These are phyloP conservation scores for Eidolon dupreanum DNA, from an alignment of 2,797 vertebrate genomes.

Conservation along the genomic window DNA sequence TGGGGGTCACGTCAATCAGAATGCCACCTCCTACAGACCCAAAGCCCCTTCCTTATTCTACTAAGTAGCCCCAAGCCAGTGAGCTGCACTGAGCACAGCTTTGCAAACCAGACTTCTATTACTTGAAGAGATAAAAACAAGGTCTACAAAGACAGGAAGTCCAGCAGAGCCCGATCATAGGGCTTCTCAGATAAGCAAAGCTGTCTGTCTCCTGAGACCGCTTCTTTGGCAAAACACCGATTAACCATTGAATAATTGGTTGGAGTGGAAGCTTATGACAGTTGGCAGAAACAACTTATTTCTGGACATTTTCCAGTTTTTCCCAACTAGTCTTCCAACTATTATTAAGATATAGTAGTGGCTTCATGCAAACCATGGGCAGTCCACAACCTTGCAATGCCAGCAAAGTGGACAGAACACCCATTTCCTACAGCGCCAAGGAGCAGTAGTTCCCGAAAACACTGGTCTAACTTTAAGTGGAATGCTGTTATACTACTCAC, in stretches of 20 bases:
- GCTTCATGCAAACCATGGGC: conserved; percentile 73
- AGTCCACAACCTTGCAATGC: conserved; percentile 64
- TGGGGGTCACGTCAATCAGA: neutral
- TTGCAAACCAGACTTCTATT: conserved; percentile 8
- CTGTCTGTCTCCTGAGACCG: neutral
- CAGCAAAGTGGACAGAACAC: conserved; percentile 79
- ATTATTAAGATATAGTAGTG: conserved; percentile 76
- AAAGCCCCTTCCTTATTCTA: neutral
- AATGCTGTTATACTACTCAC: conserved; percentile 81
- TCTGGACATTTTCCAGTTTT: conserved; percentile 68
- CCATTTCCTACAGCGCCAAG: conserved; percentile 68
- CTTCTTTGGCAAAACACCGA: neutral
- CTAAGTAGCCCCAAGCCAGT: neutral
- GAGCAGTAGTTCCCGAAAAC: conserved; percentile 71
- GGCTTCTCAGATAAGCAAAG: conserved; percentile 40
- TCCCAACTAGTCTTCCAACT: conserved; percentile 68
- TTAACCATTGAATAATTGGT: conserved; percentile 64
- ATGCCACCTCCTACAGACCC: neutral
- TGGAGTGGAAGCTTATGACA: conserved; percentile 58
- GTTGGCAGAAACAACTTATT: conserved; percentile 61
- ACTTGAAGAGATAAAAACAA: conserved; percentile 18
- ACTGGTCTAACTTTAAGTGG: conserved; percentile 76
- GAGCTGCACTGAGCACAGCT: neutral
- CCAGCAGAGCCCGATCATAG: neutral
- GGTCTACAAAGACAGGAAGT: conserved; percentile 51